These are phyloP conservation scores for Oxycera nigricornis DNA, from an alignment of 2,888 invertebrate genomes.

Conservation along the genomic window DNA sequence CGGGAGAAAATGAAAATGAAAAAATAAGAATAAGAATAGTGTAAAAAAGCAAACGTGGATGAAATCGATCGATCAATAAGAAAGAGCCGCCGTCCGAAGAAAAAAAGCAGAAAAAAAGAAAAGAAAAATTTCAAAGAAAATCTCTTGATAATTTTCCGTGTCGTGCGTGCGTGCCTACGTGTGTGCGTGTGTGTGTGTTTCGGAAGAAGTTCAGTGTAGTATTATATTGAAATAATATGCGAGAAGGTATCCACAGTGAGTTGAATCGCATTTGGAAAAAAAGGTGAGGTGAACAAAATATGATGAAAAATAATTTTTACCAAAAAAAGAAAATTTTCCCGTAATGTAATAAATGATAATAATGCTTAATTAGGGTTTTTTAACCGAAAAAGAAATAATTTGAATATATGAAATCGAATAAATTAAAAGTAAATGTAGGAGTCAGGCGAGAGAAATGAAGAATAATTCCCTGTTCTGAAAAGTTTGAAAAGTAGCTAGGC, in stretches of 20 bases:
- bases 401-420: slow-evolving; percentile 41
- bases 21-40: neutral
- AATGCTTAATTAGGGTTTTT: slow-evolving; percentile 25
- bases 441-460: neutral
- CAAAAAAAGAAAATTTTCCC: neutral
- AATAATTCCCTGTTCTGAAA: slow-evolving; percentile 23
- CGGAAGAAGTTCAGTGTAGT: neutral
- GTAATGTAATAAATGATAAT: slow-evolving; percentile 44
- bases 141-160: no score
- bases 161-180: no score
- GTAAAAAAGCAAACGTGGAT: neutral
- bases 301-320: slow-evolving; percentile 44
- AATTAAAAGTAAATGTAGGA: slow-evolving; percentile 8
- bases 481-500: slow-evolving; percentile 14
- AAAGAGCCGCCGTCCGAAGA: neutral
- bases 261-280: slow-evolving; percentile 39
- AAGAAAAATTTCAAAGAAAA: neutral
- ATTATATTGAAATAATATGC: slow-evolving; percentile 12
- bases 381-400: neutral
- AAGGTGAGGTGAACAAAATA: slow-evolving; percentile 47
- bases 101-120: neutral
- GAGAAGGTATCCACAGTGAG: slow-evolving; percentile 36
- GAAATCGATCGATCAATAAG: no score
- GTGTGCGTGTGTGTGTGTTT: neutral
- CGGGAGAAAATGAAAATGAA: neutral